phyloP scores from a whole-genome alignment of 2,797 vertebrate species.

The Ficedula albicollis region DNA sequence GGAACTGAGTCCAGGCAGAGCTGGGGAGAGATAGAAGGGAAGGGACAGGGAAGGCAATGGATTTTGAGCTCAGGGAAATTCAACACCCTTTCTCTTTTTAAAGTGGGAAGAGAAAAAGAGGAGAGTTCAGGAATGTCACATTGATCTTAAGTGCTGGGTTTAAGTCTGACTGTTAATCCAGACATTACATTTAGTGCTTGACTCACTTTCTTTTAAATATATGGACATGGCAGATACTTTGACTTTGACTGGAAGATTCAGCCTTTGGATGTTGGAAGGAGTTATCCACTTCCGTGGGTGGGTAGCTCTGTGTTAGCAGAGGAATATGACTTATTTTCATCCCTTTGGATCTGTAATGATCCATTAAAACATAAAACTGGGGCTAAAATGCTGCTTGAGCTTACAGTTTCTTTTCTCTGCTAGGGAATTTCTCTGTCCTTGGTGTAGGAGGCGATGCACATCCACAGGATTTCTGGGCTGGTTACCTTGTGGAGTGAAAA shows the following conservation, averaged over 20 bases:
- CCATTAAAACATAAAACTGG: background rate
- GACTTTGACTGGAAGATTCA: background rate
- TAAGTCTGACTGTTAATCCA: background rate
- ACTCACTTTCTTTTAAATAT: background rate
- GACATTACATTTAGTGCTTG: rapidly evolving
- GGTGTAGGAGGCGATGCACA: background rate
- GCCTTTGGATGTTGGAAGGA: background rate
- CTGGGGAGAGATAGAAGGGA: background rate
- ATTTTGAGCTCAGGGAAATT: background rate
- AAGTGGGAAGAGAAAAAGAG: background rate
- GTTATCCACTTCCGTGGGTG: background rate
- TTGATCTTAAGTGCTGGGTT: background rate
- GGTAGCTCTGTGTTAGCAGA: background rate
- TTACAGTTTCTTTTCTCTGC: background rate
- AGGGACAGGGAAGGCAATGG: background rate
- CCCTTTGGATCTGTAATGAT: background rate
- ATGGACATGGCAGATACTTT: background rate
- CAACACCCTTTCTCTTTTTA: background rate
- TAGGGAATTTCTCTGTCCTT: background rate
- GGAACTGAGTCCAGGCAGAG: background rate
- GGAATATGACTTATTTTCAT: background rate
- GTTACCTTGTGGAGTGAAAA: background rate
- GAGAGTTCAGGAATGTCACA: background rate
- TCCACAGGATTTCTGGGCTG: background rate
- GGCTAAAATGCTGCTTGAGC: background rate